Evolutionary conservation across 1,140 invertebrate genomes (phyloP), one percentile per base, ranked within the genome.

Genomic region (Zaprionus taronus): DNA sequence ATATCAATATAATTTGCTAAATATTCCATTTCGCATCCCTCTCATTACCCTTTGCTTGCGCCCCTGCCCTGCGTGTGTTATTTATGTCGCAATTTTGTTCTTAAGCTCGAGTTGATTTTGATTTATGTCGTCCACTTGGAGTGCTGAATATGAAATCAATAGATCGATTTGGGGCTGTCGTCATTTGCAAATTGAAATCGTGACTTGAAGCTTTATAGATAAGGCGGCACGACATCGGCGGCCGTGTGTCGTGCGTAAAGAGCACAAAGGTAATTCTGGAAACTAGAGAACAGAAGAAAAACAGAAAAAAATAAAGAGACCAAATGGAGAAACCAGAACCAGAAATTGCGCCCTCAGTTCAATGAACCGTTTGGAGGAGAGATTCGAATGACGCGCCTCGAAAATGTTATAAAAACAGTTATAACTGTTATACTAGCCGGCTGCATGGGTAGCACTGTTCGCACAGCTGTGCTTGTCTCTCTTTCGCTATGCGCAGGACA

Each of bases 61-160:
- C 53, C 75, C 12, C 63, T 77, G 75, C 1, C n/a, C 41, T 34
- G n/a, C 11, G 49, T 56, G 53, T 24, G 31, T 87, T 81, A 79
- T 79, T 87, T 87, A 68, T 87, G 84, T 81, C 83, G 79, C 71
- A 72, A 76, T 76, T 72, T 69, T 70, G 74, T 66, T n/a, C 41
- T n/a, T 68, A 62, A 72, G 41, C n/a, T 17, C 41, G 41, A 57
- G 38, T 63, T 73, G 70, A 79, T 90, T 90, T 90, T 90, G 85
- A 90, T 90, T 90, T 90, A 90, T 90, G 85, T 85, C 79, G 85
- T 90, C 84, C 81, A 85, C 81, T 85, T 66, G 80, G 86, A 90
- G 85, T 77, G 85, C 85, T 90, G 85, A 90, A 90, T 90, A 90
- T 90, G 85, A 82, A 90, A 90, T 90, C 85, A 85, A 90, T 90